A percentile compares a stretch with the other conserved stretches of the same genome.
Evolutionary conservation across 2,113 vertebrate genomes (phyloP).

Genomic region (Pagrus major): DNA sequence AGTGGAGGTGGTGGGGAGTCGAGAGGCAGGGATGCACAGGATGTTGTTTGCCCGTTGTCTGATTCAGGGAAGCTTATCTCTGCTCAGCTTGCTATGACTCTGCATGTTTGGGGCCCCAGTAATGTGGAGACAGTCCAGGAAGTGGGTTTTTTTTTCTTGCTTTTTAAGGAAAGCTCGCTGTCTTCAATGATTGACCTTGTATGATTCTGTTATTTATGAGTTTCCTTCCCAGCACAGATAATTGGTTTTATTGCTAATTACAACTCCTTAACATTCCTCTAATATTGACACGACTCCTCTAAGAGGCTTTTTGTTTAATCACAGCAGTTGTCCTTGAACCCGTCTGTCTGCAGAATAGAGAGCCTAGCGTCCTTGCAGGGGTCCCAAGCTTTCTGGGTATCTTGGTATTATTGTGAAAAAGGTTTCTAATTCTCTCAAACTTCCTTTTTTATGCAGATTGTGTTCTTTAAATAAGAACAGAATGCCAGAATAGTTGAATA

Average conservation of each 20-base stretch:
- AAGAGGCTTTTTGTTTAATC: conserved; percentile 29
- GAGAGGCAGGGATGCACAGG: conserved; percentile 50
- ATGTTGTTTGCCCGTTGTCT: conserved; percentile 68
- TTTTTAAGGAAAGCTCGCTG: neutral
- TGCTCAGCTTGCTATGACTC: conserved; percentile 60
- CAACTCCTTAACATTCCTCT: conserved; percentile 17
- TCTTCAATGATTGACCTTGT: neutral
- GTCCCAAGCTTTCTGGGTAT: conserved; percentile 7
- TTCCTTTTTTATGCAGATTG: conserved; percentile 9
- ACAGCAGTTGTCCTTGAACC: conserved; percentile 32
- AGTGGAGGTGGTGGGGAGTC: conserved; percentile 52
- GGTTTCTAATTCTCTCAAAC: neutral
- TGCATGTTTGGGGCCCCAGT: conserved; percentile 50
- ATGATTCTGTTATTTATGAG: neutral
- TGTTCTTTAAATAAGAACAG: conserved; percentile 37
- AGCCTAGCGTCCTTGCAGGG: neutral
- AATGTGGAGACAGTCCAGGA: conserved; percentile 35
- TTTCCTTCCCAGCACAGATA: neutral
- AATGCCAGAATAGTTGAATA: conserved; percentile 34
- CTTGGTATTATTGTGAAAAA: conserved; percentile 7
- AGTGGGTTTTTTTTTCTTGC: neutral
- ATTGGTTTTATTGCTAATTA: conserved; percentile 26
- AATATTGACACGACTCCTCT: conserved; percentile 14
- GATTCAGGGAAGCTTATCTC: conserved; percentile 76
- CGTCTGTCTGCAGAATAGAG: conserved; percentile 13